Evolutionary conservation across 2,797 vertebrate genomes (phyloP), one percentile per base, ranked within the genome.

Genomic region (Tragelaphus oryx): DNA sequence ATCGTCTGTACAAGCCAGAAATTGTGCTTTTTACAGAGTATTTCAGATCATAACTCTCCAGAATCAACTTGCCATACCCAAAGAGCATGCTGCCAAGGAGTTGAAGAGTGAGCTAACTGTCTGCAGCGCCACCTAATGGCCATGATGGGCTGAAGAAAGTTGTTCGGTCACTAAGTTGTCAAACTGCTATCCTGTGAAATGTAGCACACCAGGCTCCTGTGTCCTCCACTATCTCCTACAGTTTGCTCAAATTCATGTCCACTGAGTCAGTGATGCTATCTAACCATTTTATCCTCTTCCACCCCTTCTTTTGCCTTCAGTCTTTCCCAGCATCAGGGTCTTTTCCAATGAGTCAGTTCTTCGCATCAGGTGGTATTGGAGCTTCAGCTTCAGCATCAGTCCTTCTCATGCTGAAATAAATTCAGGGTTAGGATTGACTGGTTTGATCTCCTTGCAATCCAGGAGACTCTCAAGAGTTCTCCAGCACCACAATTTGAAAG

Each of bases 121-220:
- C 46, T 95, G 14, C 81, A 83, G 78, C 20, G 24, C 82, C 89
- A 96, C 68, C 59, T 96, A 91, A 79, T 96, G 92, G 80, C 55
- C 26, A 82, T 18, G 8, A 5, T 65, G 17, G 37, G 6, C 33
- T 68, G 68, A 30, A 59, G 50, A 92, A 71, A 52, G 44, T 74
- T 71, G 11, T 71, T 71, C 68, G 3, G 37, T 71, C 68, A 24
- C 68, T 13, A 71, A 41, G 37, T 71, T 24, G 37, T 41, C 37
- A 24, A 41, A 71, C 68, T 71, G 68, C 33, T 24, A 41, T 41
- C 68, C 68, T 71, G 37, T 41, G 68, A 71, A 71, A 41, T 71
- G 68, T 41, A 71, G 20, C 68, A 71, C 68, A 24, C 20, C 33
- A 41, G 68, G 37, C 68, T 71, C 10, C 37, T 41, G 20, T 41